Percentiles rank a stretch among this genome's conserved stretches.
phyloP scores from a whole-genome alignment of 2,888 invertebrate species.

The Aporophyla lueneburgensis region DNA sequence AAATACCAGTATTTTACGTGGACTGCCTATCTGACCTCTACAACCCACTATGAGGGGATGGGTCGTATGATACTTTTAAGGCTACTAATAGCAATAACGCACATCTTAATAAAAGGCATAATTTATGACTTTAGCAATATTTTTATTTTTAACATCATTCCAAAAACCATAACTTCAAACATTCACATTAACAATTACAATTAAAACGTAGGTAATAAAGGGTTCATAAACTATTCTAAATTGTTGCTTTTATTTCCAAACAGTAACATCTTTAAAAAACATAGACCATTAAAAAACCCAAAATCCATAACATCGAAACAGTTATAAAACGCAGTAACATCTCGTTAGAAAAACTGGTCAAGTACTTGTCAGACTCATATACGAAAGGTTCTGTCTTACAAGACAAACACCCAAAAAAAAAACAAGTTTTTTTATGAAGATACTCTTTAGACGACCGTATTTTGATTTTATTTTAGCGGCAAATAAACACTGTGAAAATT shows the following conservation, averaged over 20 bases:
- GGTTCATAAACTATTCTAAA: not conserved
- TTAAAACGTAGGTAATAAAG: not conserved
- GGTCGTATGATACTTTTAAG: no score
- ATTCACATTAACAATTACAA: not conserved
- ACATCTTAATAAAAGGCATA: not conserved
- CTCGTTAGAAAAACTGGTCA: constrained; percentile 18
- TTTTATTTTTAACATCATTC: not conserved
- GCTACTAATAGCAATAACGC: no score
- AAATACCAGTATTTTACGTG: no score
- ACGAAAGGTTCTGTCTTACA: no score
- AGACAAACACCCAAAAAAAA: no score
- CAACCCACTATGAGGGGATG: no score
- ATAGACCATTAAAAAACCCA: not conserved
- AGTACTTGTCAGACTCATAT: no score
- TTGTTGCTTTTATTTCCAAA: constrained; percentile 16
- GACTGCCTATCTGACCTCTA: no score
- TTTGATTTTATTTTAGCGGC: no score
- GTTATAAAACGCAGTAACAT: constrained; percentile 20
- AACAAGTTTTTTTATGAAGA: no score
- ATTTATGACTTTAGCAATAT: not conserved
- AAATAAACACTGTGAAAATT: no score
- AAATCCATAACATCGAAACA: not conserved
- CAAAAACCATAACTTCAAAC: not conserved
- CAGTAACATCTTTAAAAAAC: not conserved
- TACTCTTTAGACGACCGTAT: no score